Evolutionary conservation across 2,797 vertebrate species (phyloP), one percentile per base, ranked within the genome.

Genomic region (Cryptoblepharus egeriae): DNA sequence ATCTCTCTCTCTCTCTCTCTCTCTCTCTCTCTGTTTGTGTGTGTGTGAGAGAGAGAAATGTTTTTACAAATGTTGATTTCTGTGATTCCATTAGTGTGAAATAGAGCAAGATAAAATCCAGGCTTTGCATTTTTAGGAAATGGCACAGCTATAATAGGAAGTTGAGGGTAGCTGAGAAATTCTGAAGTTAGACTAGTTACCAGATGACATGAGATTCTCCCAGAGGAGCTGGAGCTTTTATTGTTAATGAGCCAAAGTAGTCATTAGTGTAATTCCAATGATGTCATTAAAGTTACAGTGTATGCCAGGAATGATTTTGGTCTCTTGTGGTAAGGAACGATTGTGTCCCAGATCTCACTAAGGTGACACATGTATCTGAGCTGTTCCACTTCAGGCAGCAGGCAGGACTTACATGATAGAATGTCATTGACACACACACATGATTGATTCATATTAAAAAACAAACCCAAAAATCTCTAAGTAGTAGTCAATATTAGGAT

Each of bases 201-300:
- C 70, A 79, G 77, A 79, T 79, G 77, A 84, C 61, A 79, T 77
- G 74, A 74, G 76, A 78, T 60, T 79, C 52, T 68, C 76, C 70
- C 70, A 75, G 71, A 88, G 73, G 82, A 69, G 52, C 49, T 88
- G 80, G 68, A 90, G 58, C 26, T 83, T 65, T 88, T 89, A 82
- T 84, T 45, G 64, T 86, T 90, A 90, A 87, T 81, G 77, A 88
- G 86, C 81, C 10, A 84, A 82, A 90, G 83, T 80, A 82, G 82
- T 81, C 79, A 82, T 39, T 80, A 68, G 30, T 58, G 37, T 79
- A 20, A 57, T 79, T 2, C 88, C 52, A 81, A 24, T 77, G 42
- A 81, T 87, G 16, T 86, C 18, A 86, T 87, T 86, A 79, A 61
- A 86, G 79, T 70, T 85, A 76, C 11, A 39, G 30, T 74, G 24